Percentiles rank a stretch among this genome's conserved stretches.
Evolutionary conservation across 1,140 invertebrate genomes (phyloP).

Genomic region (Phocides pigmalion): DNA sequence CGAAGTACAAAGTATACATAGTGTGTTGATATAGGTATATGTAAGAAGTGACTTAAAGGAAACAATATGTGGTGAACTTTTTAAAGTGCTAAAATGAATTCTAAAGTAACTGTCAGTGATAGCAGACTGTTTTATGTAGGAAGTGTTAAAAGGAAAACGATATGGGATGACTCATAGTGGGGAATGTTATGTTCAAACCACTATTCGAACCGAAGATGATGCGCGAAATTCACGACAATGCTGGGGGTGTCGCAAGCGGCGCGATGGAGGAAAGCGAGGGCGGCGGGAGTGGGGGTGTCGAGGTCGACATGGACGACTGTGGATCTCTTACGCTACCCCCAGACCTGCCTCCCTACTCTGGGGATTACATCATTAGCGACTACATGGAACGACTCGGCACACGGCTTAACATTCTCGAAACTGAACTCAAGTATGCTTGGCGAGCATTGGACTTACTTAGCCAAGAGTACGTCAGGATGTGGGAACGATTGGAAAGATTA

Average conservation of each 20-base stretch:
- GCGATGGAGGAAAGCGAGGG: slow-evolving; percentile 81
- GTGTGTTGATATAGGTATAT: slow-evolving; percentile 56
- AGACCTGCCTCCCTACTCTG: slow-evolving; percentile 76
- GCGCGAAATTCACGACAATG: slow-evolving; percentile 81
- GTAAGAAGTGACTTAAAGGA: slow-evolving; percentile 55
- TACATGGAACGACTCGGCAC: slow-evolving; percentile 95
- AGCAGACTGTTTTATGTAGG: slow-evolving; percentile 65
- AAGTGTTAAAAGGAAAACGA: slow-evolving; percentile 77
- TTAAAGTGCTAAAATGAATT: slow-evolving; percentile 66
- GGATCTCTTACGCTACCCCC: slow-evolving; percentile 74
- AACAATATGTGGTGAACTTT: slow-evolving; percentile 65
- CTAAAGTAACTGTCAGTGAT: slow-evolving; percentile 55
- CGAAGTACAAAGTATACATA: slow-evolving; percentile 79
- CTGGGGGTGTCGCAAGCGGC: slow-evolving; percentile 73
- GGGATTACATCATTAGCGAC: slow-evolving; percentile 90
- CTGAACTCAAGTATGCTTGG: slow-evolving; percentile 96
- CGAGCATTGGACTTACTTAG: slow-evolving; percentile 94
- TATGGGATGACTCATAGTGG: slow-evolving; percentile 83
- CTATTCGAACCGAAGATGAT: slow-evolving; percentile 77
- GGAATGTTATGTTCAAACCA: slow-evolving; percentile 73
- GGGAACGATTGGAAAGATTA: slow-evolving; percentile 95
- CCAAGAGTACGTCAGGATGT: slow-evolving; percentile 97
- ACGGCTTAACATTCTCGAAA: slow-evolving; percentile 93
- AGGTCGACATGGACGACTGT: slow-evolving; percentile 81
- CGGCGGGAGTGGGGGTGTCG: slow-evolving; percentile 79